Conservation (phyloP, 2,888 invertebrate genomes). For the Smittia sp. region DNA sequence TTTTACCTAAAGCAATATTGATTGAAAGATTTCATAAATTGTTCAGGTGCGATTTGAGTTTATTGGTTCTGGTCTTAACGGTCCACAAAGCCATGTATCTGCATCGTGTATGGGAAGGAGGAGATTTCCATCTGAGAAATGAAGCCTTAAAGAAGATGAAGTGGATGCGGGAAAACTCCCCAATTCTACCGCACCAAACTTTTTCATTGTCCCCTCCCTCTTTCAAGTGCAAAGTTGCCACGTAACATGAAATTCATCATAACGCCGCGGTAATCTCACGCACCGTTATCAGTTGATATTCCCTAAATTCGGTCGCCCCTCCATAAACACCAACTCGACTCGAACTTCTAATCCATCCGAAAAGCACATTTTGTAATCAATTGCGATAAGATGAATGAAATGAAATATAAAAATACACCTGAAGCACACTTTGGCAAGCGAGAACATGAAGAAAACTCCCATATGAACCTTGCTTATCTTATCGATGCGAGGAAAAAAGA, state of each 20-base stretch:
- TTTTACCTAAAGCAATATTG: too few relatives aligned
- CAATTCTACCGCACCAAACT: too few relatives aligned
- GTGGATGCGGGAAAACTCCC: too few relatives aligned
- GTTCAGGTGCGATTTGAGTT: too few relatives aligned
- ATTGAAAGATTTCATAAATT: too few relatives aligned
- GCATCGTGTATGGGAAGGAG: too few relatives aligned
- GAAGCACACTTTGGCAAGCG: neutral
- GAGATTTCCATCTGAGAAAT: too few relatives aligned
- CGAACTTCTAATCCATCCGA: neutral
- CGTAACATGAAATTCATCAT: neutral
- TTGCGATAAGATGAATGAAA: neutral
- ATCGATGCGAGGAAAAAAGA: neutral
- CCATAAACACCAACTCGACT: neutral
- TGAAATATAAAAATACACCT: neutral
- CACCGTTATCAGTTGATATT: neutral
- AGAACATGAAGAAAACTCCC: neutral
- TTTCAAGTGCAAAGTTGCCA: neutral
- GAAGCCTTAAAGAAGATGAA: too few relatives aligned
- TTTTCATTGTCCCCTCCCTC: too few relatives aligned
- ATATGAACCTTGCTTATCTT: neutral
- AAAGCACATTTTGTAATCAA: slow-evolving; percentile 5
- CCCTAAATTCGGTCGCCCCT: neutral
- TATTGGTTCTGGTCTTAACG: too few relatives aligned
- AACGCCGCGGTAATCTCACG: neutral
- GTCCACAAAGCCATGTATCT: too few relatives aligned